These are phyloP conservation scores for Zophobas morio DNA, from an alignment of 1,140 invertebrate genomes.

Conservation along the genomic window DNA sequence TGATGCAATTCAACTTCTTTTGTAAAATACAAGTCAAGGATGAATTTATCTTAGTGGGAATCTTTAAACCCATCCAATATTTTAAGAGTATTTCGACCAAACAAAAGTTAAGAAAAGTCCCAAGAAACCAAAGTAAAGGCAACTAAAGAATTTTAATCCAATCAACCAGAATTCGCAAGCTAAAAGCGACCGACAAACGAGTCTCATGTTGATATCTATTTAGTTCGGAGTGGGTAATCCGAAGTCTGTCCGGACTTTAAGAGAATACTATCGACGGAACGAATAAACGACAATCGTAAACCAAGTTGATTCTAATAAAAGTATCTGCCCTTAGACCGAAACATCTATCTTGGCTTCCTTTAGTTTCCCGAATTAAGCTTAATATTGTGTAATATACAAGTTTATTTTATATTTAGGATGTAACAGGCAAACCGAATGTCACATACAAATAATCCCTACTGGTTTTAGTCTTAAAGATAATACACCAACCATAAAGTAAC, in stretches of 20 bases:
- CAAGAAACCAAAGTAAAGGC: conserved; percentile 16
- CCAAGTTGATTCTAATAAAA: conserved; percentile 32
- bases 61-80: conserved; percentile 4
- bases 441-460: neutral
- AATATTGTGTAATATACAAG: conserved; percentile 7
- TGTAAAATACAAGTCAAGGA: conserved; percentile 21
- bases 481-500: no score
- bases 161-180: conserved; percentile 38
- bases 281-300: conserved; percentile 31
- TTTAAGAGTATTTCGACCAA: conserved; percentile 19
- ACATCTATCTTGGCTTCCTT: neutral
- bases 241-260: conserved; percentile 34
- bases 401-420: neutral
- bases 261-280: conserved; percentile 32
- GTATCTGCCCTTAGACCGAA: conserved; percentile 29
- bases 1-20: conserved; percentile 7
- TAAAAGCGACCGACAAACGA: conserved; percentile 35
- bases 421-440: conserved; percentile 1
- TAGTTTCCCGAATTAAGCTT: neutral
- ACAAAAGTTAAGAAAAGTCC: conserved; percentile 6
- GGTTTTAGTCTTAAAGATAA: no score
- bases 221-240: conserved; percentile 42
- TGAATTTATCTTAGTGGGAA: conserved; percentile 4
- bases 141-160: conserved; percentile 47
- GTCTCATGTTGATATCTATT: conserved; percentile 38